phyloP scores from a whole-genome alignment of 1,140 invertebrate species.

The Drosophila parvula region DNA sequence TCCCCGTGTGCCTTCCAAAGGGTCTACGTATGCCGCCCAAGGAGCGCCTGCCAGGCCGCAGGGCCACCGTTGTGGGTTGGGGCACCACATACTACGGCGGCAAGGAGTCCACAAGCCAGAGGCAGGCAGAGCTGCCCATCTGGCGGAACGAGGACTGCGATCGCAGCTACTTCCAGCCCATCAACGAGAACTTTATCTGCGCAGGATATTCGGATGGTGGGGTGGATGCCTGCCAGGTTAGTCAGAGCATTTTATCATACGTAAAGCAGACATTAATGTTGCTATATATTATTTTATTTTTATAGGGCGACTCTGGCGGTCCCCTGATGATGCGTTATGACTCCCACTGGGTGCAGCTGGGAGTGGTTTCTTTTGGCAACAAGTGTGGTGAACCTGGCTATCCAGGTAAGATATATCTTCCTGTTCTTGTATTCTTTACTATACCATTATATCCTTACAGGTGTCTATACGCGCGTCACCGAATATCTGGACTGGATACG shows the following conservation, averaged over 20 bases:
- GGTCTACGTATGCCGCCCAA: constrained; percentile 72
- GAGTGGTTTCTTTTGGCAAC: constrained; percentile 96
- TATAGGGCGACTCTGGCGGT: constrained; percentile 87
- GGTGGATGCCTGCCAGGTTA: constrained; percentile 95
- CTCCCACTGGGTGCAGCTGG: constrained; percentile 92
- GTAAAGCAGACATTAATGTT: neutral
- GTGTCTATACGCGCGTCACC: constrained; percentile 86
- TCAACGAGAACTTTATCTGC: constrained; percentile 95
- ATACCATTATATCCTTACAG: constrained; percentile 55
- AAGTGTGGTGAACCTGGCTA: constrained; percentile 95
- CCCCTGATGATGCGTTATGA: constrained; percentile 92
- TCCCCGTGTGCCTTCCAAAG: constrained; percentile 93
- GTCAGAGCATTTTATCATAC: neutral
- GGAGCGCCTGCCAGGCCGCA: constrained; percentile 82
- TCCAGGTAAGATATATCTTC: constrained; percentile 82
- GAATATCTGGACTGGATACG: constrained; percentile 83
- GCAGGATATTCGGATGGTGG: constrained; percentile 95
- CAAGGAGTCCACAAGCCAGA: constrained; percentile 92
- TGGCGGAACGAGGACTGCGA: constrained; percentile 97
- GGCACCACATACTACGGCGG: constrained; percentile 94
- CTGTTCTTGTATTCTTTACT: too few species aligned
- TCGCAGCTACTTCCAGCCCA: constrained; percentile 95
- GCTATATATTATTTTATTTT: neutral
- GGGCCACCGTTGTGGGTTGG: constrained; percentile 96
- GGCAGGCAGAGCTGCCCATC: constrained; percentile 93